A percentile compares a stretch with the other conserved stretches of the same genome.
These are phyloP conservation scores for Chaetophractus vellerosus DNA, from an alignment of 2,797 vertebrate species.

Conservation along the genomic window DNA sequence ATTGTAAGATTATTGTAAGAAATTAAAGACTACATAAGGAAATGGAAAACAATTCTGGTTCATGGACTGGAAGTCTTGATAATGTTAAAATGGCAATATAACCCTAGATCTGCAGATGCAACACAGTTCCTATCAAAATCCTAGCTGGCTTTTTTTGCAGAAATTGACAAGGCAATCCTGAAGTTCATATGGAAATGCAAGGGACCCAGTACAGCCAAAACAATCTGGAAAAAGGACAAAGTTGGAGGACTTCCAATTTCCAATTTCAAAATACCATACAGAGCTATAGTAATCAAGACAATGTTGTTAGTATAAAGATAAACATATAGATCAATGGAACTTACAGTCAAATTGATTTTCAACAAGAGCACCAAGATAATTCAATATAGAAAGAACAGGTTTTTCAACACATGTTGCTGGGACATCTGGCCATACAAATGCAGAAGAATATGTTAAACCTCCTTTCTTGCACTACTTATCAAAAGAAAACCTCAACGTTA, in stretches of 20 bases:
- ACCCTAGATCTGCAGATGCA: neutral
- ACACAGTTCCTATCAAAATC: neutral
- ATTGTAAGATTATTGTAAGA: conserved; percentile 40
- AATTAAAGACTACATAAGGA: conserved; percentile 20
- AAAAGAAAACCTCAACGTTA: neutral
- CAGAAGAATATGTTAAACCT: neutral
- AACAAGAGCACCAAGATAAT: neutral
- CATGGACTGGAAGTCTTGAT: neutral
- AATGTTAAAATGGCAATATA: neutral
- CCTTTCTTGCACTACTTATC: neutral
- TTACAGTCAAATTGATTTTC: neutral
- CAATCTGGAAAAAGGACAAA: neutral
- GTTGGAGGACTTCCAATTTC: neutral
- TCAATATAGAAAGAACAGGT: neutral
- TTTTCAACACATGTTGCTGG: neutral
- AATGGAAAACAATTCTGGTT: neutral
- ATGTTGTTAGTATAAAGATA: neutral
- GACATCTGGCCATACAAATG: neutral
- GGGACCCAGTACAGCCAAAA: neutral
- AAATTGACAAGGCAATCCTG: neutral
- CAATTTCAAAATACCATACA: conserved; percentile 12
- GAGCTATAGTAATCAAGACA: neutral
- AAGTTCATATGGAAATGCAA: neutral
- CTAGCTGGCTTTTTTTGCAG: neutral
- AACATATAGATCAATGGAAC: neutral